These are phyloP conservation scores for Tyto alba DNA, from an alignment of 2,113 vertebrate species.

Conservation along the genomic window DNA sequence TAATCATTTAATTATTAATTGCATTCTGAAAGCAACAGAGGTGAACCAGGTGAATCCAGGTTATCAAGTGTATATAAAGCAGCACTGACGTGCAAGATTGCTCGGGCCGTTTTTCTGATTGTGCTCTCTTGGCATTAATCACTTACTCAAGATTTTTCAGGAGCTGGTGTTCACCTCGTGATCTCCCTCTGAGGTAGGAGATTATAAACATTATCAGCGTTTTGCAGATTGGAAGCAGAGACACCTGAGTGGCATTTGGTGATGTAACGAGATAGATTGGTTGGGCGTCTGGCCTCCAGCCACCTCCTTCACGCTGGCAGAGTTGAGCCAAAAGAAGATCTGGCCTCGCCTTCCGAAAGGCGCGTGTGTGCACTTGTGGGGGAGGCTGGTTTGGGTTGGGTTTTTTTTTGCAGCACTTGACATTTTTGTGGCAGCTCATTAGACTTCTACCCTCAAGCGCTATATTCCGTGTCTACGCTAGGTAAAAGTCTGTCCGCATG, in stretches of 20 bases:
- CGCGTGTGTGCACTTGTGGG: background rate
- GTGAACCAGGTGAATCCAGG: background rate
- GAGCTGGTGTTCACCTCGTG: background rate
- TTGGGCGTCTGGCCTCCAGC: background rate
- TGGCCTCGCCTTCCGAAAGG: background rate
- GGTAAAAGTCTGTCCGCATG: accelerated
- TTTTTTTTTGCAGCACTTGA: background rate
- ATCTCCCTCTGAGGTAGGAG: background rate
- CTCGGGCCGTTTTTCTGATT: background rate
- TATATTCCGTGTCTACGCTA: accelerated
- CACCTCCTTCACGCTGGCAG: background rate
- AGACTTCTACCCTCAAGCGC: background rate
- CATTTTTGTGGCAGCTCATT: background rate
- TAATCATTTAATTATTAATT: accelerated
- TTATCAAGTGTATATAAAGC: background rate
- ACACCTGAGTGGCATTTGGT: accelerated
- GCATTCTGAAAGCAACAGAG: background rate
- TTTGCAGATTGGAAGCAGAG: background rate
- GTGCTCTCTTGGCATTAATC: background rate
- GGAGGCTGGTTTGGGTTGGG: background rate
- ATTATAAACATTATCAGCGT: background rate
- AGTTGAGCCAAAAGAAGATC: background rate
- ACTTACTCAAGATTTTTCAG: background rate
- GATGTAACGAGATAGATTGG: background rate
- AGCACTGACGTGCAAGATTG: background rate